These are phyloP conservation scores for Calidris pygmaea DNA, from an alignment of 2,113 vertebrate genomes.

Conservation along the genomic window DNA sequence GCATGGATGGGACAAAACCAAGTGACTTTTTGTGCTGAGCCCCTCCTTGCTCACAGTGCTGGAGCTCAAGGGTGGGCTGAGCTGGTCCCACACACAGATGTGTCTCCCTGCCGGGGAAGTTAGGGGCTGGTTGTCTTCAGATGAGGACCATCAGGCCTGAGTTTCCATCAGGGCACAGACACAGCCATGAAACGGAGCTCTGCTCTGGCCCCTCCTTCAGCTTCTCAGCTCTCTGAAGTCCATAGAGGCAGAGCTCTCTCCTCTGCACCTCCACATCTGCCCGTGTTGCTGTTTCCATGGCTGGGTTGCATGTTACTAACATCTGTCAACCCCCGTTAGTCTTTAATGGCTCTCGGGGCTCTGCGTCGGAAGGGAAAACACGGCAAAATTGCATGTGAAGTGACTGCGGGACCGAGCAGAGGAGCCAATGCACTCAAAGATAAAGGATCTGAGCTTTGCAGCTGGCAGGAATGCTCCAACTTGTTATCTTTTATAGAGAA, in stretches of 20 bases:
- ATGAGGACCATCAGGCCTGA: not conserved
- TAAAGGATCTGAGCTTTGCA: not conserved
- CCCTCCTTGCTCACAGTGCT: fast-evolving
- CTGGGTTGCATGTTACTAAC: not conserved
- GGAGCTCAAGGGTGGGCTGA: not conserved
- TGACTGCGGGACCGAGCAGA: not conserved
- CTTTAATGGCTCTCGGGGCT: conserved; percentile 29
- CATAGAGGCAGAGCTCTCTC: not conserved
- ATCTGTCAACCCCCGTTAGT: conserved; percentile 23
- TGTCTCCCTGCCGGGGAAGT: not conserved
- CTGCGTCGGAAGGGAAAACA: not conserved
- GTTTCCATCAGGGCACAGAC: not conserved
- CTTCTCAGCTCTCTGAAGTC: not conserved
- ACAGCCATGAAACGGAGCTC: not conserved
- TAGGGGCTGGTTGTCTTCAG: not conserved
- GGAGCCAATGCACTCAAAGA: not conserved
- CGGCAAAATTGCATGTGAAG: not conserved
- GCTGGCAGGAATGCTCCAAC: not conserved
- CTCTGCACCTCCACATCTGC: conserved; percentile 1
- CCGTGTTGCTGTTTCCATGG: not conserved
- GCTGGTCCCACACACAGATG: not conserved
- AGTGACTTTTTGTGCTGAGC: not conserved
- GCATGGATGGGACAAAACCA: too few species aligned
- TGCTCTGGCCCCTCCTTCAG: not conserved
- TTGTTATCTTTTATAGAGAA: not conserved